Conservation (phyloP, 23 tunicate species). For the Ascidia mentula region DNA sequence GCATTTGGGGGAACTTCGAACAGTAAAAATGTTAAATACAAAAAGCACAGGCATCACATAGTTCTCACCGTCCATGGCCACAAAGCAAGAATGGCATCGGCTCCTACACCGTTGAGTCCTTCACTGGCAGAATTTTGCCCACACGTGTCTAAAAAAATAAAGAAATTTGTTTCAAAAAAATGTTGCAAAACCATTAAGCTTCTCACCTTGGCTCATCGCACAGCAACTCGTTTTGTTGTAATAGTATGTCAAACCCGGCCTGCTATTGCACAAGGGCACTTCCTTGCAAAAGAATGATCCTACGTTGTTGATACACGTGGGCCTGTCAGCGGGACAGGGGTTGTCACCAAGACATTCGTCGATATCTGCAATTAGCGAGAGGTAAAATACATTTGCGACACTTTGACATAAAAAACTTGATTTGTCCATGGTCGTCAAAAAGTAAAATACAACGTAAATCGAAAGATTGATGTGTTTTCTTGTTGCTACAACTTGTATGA, state of each 20-base stretch:
- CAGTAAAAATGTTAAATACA: too few relatives aligned
- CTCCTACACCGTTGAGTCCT: neutral
- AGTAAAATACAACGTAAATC: too few relatives aligned
- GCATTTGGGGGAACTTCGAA: too few relatives aligned
- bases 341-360: slow-evolving; percentile 34
- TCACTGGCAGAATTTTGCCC: slow-evolving; percentile 42
- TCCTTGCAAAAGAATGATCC: slow-evolving; percentile 22
- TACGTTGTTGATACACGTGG: slow-evolving; percentile 8
- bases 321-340: slow-evolving; percentile 23
- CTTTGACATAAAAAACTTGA: too few relatives aligned
- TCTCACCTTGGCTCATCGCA: neutral
- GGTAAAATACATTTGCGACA: too few relatives aligned
- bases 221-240: slow-evolving; percentile 12
- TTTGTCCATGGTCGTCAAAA: too few relatives aligned
- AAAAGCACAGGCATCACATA: too few relatives aligned
- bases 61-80: slow-evolving; percentile 66
- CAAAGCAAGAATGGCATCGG: neutral
- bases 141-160: slow-evolving; percentile 9
- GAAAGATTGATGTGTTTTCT: too few relatives aligned
- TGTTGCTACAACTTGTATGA: too few relatives aligned
- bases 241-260: neutral
- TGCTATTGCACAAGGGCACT: neutral
- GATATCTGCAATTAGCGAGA: too few relatives aligned
- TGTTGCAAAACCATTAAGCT: neutral
- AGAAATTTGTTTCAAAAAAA: neutral